These are phyloP conservation scores for Heliconius sara DNA, from an alignment of 2,888 invertebrate species.

Conservation along the genomic window DNA sequence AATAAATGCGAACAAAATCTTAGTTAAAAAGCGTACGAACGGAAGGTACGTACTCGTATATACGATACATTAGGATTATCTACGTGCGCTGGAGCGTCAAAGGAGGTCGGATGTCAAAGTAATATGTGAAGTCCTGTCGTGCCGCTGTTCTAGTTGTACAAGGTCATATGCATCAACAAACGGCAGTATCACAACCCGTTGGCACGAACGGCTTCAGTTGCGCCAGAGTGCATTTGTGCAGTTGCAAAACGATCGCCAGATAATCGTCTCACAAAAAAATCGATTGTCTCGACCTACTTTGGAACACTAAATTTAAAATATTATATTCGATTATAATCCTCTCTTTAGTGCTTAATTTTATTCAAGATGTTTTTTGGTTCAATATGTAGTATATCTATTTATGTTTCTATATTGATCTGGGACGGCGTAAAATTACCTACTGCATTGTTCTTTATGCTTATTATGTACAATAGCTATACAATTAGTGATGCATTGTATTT, in stretches of 20 bases:
- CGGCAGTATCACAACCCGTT: constrained; percentile 46
- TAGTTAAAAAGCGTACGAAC: neutral
- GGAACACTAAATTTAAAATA: constrained; percentile 60
- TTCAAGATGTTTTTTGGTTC: neutral
- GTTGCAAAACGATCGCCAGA: constrained; percentile 58
- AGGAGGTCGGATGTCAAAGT: constrained; percentile 36
- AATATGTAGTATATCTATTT: neutral
- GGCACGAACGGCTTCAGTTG: constrained; percentile 63
- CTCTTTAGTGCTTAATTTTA: too few species aligned
- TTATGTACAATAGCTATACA: neutral
- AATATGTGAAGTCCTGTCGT: constrained; percentile 42
- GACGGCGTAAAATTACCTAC: neutral
- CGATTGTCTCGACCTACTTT: constrained; percentile 61
- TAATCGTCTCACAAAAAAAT: constrained; percentile 59
- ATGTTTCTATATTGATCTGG: neutral
- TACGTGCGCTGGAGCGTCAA: constrained; percentile 24
- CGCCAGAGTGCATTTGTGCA: constrained; percentile 68
- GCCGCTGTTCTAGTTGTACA: constrained; percentile 43
- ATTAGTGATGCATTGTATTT: neutral
- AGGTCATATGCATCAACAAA: constrained; percentile 52
- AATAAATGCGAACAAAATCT: neutral
- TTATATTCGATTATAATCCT: neutral
- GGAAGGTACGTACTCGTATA: neutral
- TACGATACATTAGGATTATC: constrained; percentile 3
- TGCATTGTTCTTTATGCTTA: neutral